phyloP scores from a whole-genome alignment of 37 sponge, comb jelly and placozoan genomes.

The Chondrosia reniformis region DNA sequence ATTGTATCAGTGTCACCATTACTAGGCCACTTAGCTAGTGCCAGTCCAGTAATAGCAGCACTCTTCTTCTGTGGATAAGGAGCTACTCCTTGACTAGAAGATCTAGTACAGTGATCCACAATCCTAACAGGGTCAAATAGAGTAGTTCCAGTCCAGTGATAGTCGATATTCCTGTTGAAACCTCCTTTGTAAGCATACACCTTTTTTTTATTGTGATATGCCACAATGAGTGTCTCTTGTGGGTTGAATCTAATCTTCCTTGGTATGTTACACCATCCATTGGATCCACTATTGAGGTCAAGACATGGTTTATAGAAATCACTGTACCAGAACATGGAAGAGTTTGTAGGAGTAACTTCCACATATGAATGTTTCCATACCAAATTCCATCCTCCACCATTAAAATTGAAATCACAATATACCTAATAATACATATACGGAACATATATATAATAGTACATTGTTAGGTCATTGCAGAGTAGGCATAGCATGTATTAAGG shows the following conservation, averaged over 20 bases:
- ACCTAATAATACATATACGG: too few species aligned
- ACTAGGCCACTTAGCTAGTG: conserved; percentile 2
- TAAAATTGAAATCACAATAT: background rate
- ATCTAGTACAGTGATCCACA: conserved; percentile 2
- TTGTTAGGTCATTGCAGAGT: too few species aligned
- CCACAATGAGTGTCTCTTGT: conserved; percentile 10
- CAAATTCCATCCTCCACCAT: conserved; percentile 8
- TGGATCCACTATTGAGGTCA: background rate
- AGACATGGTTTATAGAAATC: background rate
- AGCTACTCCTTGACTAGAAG: background rate
- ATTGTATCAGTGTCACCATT: background rate
- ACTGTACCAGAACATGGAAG: background rate
- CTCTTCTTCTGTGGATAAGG: conserved; percentile 3
- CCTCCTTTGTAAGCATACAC: conserved; percentile 26
- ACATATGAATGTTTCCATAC: conserved; percentile 1
- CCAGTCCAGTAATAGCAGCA: conserved; percentile 24
- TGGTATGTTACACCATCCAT: conserved; percentile 17
- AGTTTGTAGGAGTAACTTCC: background rate
- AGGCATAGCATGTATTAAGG: too few species aligned
- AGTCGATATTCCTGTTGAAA: conserved; percentile 22
- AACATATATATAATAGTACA: too few species aligned
- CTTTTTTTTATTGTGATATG: conserved; percentile 21
- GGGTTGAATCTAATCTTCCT: conserved; percentile 14
- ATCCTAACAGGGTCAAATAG: conserved; percentile 19
- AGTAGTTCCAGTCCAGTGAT: conserved; percentile 24